Conservation (phyloP, 2,888 invertebrate species). For the Phragmatobia fuliginosa region DNA sequence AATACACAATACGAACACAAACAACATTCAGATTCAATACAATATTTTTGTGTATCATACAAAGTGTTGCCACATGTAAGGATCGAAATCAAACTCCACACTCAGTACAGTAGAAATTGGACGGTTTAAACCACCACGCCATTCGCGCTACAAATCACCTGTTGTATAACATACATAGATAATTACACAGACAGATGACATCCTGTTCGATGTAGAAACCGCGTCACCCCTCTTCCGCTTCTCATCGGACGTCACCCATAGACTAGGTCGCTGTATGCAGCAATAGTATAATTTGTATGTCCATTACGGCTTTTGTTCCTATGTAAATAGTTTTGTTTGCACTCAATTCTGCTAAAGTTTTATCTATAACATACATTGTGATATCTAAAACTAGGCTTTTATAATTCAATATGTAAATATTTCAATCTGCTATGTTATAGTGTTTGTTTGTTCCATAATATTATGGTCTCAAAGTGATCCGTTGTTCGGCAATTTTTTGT, state of each 20-base stretch:
- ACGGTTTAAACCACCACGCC: too few species aligned
- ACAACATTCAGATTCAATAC: too few species aligned
- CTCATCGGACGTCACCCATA: conserved; percentile 31
- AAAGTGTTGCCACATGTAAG: too few species aligned
- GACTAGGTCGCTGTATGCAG: not conserved
- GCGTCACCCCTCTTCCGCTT: conserved; percentile 51
- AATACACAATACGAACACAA: too few species aligned
- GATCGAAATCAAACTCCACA: too few species aligned
- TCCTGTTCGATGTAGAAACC: conserved; percentile 49
- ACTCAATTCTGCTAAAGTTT: not conserved
- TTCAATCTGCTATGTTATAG: too few species aligned
- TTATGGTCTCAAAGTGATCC: too few species aligned
- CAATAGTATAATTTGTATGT: conserved; percentile 19
- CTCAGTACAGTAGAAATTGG: too few species aligned
- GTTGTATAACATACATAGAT: conserved; percentile 25
- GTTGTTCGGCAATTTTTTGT: too few species aligned
- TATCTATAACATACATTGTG: not conserved
- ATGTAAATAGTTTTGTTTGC: conserved; percentile 8
- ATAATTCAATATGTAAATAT: too few species aligned
- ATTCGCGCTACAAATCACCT: conserved; percentile 15
- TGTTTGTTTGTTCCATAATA: too few species aligned
- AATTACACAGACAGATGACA: conserved; percentile 42
- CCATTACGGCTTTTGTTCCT: not conserved
- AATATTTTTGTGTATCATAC: too few species aligned
- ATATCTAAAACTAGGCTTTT: not conserved